Evolutionary conservation across 2,888 invertebrate species (phyloP).

Genomic region (Cephus spinipes): DNA sequence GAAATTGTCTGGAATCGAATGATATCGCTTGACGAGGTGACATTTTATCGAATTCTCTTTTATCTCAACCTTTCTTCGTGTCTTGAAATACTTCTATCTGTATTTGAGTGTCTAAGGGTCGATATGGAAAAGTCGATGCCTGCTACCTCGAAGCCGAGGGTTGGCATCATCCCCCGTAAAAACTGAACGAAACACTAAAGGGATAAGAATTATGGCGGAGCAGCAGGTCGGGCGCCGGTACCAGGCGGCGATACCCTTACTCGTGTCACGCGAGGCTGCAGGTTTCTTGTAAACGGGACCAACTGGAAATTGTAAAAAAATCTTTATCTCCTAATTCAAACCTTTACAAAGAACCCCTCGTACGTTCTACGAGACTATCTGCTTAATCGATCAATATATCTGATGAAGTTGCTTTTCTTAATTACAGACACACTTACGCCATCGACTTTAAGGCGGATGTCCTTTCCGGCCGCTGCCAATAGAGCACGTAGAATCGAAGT

Average conservation of each 20-base stretch:
- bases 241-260: constrained; percentile 70
- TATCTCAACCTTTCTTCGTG: not conserved
- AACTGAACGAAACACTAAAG: constrained; percentile 29
- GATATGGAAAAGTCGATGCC: not conserved
- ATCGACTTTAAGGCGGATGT: constrained; percentile 87
- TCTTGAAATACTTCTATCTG: not conserved
- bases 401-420: not conserved
- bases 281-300: not conserved
- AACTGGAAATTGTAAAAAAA: not conserved
- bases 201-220: constrained; percentile 62
- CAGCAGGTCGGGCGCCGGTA: constrained; percentile 68
- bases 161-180: constrained; percentile 16
- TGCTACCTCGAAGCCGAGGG: not conserved
- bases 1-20: not conserved
- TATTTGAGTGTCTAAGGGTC: not conserved
- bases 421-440: constrained; percentile 75
- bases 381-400: not conserved
- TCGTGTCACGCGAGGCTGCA: constrained; percentile 62
- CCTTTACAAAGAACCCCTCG: constrained; percentile 10
- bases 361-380: constrained; percentile 7
- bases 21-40: not conserved
- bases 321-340: not conserved
- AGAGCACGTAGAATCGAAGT: constrained; percentile 90
- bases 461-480: constrained; percentile 89
- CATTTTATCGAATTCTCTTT: not conserved